Base-by-base conservation (phyloP, 1,140 invertebrate species). In the Ctenoplectra terminalis region DNA sequence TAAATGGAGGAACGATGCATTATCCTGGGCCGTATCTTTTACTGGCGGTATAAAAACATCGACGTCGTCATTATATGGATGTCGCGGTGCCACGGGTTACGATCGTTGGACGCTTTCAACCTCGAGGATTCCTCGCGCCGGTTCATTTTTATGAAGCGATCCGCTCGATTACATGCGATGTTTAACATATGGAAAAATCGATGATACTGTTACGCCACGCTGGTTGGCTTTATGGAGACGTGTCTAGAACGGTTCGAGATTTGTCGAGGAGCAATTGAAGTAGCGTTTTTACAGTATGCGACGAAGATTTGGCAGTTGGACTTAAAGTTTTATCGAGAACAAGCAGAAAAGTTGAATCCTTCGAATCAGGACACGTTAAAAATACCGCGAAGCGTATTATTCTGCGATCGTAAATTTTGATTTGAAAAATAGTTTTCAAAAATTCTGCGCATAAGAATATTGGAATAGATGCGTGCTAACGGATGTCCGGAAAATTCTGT, bases 1-100 rank as follows among this genome's bases (percentile, higher is more conserved):
- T 87, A 86, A 87, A 83, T 75, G 82, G 48, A 23, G 52, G 54
- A 71, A 78, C 46, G 43, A 66, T 67, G 60, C 84, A 72, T 76
- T 75, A 86, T 82, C 54, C 50, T 17, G 34, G 17, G n/a, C 13
- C 54, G 67, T 52, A 50, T 26, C 72, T 86, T 86, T 86, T 86
- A 86, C 56, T 29, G 50, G 17, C 20, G 26, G n/a, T n/a, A 37
- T 54, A 60, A 61, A 82, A 82, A 85, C 60, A 82, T 63, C 23
- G 46, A 63, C 29, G 60, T n/a, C 15, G 54, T 46, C 37, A 23
- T 70, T 64, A 26, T 4, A 9, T 26, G 67, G 46, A 70, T 70
- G 63, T 69, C 23, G 46, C 71, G 5, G 76, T 66, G 60, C 37
- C 56, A 11, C 29, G 29, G n/a, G 9, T 78, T 58, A 48, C 29